These are phyloP conservation scores for Megaleporinus macrocephalus DNA, from an alignment of 2,113 vertebrate genomes.

Conservation along the genomic window DNA sequence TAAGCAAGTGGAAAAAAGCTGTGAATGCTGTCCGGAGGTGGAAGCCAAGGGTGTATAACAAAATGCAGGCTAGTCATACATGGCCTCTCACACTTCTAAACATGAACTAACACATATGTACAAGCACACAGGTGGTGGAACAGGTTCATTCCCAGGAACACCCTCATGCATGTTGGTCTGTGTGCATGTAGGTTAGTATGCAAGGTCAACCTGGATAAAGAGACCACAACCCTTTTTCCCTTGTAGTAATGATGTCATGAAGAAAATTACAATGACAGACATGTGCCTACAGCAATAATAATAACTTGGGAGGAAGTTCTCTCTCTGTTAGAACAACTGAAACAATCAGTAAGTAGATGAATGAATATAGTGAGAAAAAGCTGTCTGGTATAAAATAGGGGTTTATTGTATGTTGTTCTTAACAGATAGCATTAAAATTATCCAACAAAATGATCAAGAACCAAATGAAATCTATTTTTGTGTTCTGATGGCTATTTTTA, in stretches of 20 bases:
- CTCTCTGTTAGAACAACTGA: constrained; percentile 2
- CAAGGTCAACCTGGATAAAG: constrained; percentile 1
- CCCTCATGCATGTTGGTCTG: neutral
- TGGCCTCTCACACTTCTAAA: neutral
- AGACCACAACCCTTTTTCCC: neutral
- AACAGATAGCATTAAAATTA: neutral
- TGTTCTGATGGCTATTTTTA: neutral
- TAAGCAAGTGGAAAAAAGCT: neutral
- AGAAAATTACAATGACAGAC: constrained; percentile 30
- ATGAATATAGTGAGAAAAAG: neutral
- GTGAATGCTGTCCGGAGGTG: neutral
- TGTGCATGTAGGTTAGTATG: neutral
- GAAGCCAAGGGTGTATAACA: neutral
- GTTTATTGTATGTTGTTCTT: neutral
- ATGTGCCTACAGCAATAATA: neutral
- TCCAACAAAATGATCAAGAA: neutral
- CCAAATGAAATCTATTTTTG: neutral
- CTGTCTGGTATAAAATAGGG: neutral
- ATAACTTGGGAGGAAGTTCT: neutral
- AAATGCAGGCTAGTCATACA: constrained; percentile 27
- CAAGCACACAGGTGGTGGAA: constrained; percentile 1
- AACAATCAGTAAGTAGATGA: neutral
- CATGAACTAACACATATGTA: constrained; percentile 22
- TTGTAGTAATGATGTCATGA: constrained; percentile 4
- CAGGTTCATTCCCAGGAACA: neutral